These are phyloP conservation scores for Poecilia gillii DNA, from an alignment of 2,797 vertebrate genomes.

Conservation along the genomic window DNA sequence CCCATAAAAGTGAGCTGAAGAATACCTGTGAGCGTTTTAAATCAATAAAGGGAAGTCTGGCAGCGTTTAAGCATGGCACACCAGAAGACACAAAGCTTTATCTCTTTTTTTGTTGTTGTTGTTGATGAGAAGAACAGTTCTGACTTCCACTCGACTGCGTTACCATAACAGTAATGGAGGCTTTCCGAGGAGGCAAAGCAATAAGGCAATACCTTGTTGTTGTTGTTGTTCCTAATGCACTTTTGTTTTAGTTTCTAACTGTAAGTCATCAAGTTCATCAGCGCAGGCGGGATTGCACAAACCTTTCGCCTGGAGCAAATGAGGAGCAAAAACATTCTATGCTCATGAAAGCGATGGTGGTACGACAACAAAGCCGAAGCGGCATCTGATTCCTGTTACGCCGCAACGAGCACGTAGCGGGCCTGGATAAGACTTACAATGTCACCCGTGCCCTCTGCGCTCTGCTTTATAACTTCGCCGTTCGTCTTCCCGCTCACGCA, in stretches of 20 bases:
- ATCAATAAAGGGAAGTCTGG: constrained; percentile 52
- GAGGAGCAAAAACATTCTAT: constrained; percentile 29
- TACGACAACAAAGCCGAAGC: constrained; percentile 42
- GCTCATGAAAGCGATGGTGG: constrained; percentile 23
- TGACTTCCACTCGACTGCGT: not conserved
- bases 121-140: constrained; percentile 17
- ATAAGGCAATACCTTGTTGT: not conserved
- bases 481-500: constrained; percentile 68
- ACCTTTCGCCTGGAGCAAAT: constrained; percentile 15
- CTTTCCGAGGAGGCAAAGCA: not conserved
- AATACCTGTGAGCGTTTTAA: constrained; percentile 52
- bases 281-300: not conserved
- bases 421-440: constrained; percentile 45
- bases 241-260: constrained; percentile 17
- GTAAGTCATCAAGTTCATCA: constrained; percentile 9
- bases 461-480: constrained; percentile 54
- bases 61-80: constrained; percentile 29
- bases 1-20: constrained; percentile 46
- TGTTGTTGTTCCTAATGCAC: not conserved
- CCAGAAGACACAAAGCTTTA: constrained; percentile 18
- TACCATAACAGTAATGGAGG: not conserved
- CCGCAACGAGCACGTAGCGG: constrained; percentile 30
- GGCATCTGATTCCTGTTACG: constrained; percentile 40
- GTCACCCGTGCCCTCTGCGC: constrained; percentile 52
- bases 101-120: not conserved